phyloP scores from a whole-genome alignment of 2,888 invertebrate genomes.

The Caenorhabditis sp. region DNA sequence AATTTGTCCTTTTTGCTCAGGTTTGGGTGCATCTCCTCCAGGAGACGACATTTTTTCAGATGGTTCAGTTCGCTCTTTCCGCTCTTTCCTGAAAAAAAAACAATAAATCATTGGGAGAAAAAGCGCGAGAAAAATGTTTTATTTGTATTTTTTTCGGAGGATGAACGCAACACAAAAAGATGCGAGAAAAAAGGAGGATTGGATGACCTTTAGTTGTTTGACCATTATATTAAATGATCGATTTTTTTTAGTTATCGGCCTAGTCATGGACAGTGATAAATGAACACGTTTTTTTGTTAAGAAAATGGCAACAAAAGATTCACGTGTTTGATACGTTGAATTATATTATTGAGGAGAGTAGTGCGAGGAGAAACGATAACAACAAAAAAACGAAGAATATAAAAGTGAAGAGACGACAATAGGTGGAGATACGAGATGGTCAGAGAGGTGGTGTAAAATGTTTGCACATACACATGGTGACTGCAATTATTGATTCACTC shows the following conservation, averaged over 20 bases:
- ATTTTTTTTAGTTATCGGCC: background rate
- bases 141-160: background rate
- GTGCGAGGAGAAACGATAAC: background rate
- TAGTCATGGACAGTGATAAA: background rate
- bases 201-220: background rate
- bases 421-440: background rate
- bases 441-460: background rate
- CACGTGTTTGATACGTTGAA: background rate
- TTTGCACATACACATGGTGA: background rate
- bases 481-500: background rate
- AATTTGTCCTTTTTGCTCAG: conserved; percentile 67
- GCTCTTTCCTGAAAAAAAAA: conserved; percentile 56
- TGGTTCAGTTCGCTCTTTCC: conserved; percentile 46
- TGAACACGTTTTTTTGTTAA: background rate
- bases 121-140: background rate
- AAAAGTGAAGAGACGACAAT: background rate
- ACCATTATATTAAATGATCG: background rate
- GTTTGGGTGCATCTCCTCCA: conserved; percentile 41
- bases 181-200: conserved; percentile 13
- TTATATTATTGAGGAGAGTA: conserved; percentile 1
- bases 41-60: conserved; percentile 37
- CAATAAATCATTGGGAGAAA: conserved; percentile 2
- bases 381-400: background rate
- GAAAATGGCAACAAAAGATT: background rate
- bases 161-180: background rate